Evolutionary conservation across 2,888 invertebrate genomes (phyloP), one percentile per base, ranked within the genome.

Genomic region (Cactoblastis cactorum): DNA sequence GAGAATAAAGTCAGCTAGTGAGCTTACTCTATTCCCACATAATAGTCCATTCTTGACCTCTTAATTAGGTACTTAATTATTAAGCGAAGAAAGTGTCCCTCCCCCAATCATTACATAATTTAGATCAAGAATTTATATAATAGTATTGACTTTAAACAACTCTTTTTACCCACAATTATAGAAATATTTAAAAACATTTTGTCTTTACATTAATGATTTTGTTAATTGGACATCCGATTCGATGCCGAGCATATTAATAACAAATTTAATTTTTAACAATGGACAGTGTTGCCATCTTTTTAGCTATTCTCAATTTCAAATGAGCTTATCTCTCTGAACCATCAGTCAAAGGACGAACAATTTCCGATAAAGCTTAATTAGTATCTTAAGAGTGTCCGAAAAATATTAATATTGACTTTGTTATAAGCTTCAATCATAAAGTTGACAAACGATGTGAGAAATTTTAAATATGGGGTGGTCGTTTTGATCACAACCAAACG

Each of bases 151-250:
- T n/a, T n/a, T n/a, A n/a, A n/a, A n/a, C n/a, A n/a, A n/a, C n/a
- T n/a, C n/a, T n/a, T n/a, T n/a, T n/a, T n/a, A n/a, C n/a, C n/a
- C n/a, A n/a, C n/a, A n/a, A n/a, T n/a, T n/a, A n/a, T n/a, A n/a
- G n/a, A n/a, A n/a, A n/a, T n/a, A n/a, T n/a, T n/a, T n/a, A n/a
- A n/a, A n/a, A n/a, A n/a, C n/a, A n/a, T n/a, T n/a, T n/a, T n/a
- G n/a, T n/a, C n/a, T n/a, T n/a, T n/a, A n/a, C 59, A 68, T 68
- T 64, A 61, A 68, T 62, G 50, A 63, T 63, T 63, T 62, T 64
- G 56, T 62, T 74, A 68, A 77, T 77, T 74, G 63, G 65, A 61
- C 57, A 53, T 59, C 62, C 59, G 55, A 56, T 61, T 58, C 62
- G 63, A 38, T 5, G 28, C 12, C 38, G 11, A 48, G 48, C 37